Percentiles rank a stretch among this genome's conserved stretches.
These are phyloP conservation scores for Platerodrilus igneus DNA, from an alignment of 2,888 invertebrate genomes.

Conservation along the genomic window DNA sequence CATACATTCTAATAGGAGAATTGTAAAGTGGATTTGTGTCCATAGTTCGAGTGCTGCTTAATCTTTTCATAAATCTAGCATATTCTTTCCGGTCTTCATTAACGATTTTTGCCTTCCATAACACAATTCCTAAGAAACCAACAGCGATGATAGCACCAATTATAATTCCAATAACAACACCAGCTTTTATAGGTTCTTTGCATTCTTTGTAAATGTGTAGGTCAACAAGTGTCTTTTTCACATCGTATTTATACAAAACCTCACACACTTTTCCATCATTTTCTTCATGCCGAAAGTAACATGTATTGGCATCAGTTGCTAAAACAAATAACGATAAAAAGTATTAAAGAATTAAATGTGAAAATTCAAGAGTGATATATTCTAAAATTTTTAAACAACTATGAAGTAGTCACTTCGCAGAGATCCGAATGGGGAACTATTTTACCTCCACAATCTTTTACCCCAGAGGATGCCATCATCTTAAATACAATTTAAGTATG, in stretches of 20 bases:
- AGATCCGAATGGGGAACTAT: too few relatives aligned
- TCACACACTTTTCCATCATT: conserved; percentile 18
- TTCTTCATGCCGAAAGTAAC: conserved; percentile 19
- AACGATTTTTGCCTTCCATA: conserved; percentile 34
- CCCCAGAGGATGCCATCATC: too few relatives aligned
- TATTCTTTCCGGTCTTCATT: conserved; percentile 23
- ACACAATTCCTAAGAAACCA: conserved; percentile 32
- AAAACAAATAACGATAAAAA: conserved; percentile 2
- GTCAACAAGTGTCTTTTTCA: conserved; percentile 12
- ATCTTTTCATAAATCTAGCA: conserved; percentile 17
- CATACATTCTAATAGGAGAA: conserved; percentile 32
- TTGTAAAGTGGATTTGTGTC: conserved; percentile 56
- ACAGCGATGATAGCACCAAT: conserved; percentile 26
- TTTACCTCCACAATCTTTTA: too few relatives aligned
- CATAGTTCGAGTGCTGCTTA: conserved; percentile 7
- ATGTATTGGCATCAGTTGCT: conserved; percentile 17
- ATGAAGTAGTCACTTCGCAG: too few relatives aligned
- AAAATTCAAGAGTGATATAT: too few relatives aligned
- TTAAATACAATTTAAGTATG: too few relatives aligned
- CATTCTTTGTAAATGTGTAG: conserved; percentile 30
- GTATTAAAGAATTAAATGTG: too few relatives aligned
- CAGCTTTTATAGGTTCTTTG: conserved; percentile 30
- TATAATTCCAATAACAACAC: conserved; percentile 27
- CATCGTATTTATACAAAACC: conserved; percentile 23
- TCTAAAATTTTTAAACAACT: too few relatives aligned